A percentile compares a stretch with the other conserved stretches of the same genome.
These are phyloP conservation scores for Diarsia brunnea DNA, from an alignment of 2,888 invertebrate species.

Conservation along the genomic window DNA sequence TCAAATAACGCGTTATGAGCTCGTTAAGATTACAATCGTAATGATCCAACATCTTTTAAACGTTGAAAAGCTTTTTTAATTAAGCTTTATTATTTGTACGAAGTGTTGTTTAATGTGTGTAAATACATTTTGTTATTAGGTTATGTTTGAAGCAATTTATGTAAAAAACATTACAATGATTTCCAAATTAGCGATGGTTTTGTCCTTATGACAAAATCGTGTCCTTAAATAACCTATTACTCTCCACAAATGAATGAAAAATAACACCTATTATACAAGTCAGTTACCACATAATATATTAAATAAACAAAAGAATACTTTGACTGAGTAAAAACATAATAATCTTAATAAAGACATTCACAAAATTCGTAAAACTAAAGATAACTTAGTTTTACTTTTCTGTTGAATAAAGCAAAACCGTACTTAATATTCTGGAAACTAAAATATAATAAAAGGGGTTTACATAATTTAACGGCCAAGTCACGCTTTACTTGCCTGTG, in stretches of 20 bases:
- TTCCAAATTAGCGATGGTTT: neutral
- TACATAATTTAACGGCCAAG: conserved; percentile 40
- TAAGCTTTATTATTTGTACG: conserved; percentile 27
- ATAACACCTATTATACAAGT: neutral
- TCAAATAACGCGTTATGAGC: conserved; percentile 53
- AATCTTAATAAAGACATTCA: conserved; percentile 11
- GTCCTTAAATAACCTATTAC: neutral
- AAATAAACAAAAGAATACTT: neutral
- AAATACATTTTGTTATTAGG: neutral
- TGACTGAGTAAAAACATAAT: neutral
- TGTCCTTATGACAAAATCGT: neutral
- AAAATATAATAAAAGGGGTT: conserved; percentile 48
- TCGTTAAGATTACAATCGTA: conserved; percentile 59
- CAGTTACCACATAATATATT: neutral
- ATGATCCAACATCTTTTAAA: conserved; percentile 40
- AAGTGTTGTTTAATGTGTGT: conserved; percentile 11
- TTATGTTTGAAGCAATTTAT: neutral
- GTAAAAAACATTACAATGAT: neutral
- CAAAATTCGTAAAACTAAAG: conserved; percentile 9
- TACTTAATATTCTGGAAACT: conserved; percentile 52
- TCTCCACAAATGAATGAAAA: neutral
- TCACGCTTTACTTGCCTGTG: conserved; percentile 24
- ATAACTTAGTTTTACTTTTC: conserved; percentile 13
- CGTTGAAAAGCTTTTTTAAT: conserved; percentile 37
- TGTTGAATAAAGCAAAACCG: conserved; percentile 32